These are phyloP conservation scores for Pygocentrus nattereri DNA, from an alignment of 2,797 vertebrate species.

Conservation along the genomic window DNA sequence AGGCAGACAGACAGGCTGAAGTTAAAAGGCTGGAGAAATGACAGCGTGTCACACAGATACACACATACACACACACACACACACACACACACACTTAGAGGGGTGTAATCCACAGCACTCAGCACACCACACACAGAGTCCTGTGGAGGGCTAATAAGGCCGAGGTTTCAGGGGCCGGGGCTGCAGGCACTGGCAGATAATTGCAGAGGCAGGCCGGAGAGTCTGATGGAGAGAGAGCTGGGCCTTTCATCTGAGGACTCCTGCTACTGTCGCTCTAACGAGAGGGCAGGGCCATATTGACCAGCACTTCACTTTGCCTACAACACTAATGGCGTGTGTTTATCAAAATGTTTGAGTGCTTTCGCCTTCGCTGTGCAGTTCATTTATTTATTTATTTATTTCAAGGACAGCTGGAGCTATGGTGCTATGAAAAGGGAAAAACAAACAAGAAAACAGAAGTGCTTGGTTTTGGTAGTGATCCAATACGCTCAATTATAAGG, in stretches of 20 bases:
- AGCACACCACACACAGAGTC: constrained; percentile 34
- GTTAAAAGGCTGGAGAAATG: constrained; percentile 23
- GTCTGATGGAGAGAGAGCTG: constrained; percentile 39
- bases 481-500: not conserved
- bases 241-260: constrained; percentile 56
- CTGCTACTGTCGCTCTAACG: constrained; percentile 46
- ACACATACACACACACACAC: no score
- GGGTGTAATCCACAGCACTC: constrained; percentile 24
- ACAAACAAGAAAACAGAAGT: constrained; percentile 7
- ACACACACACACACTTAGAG: not conserved
- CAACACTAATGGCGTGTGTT: constrained; percentile 56
- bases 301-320: constrained; percentile 56
- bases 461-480: constrained; percentile 16
- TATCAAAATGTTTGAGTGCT: constrained; percentile 55
- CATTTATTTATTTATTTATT: constrained; percentile 6
- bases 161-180: constrained; percentile 29
- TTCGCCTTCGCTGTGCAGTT: constrained; percentile 34
- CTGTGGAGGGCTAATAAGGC: constrained; percentile 47
- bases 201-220: constrained; percentile 48
- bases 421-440: constrained; percentile 7
- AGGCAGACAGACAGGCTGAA: constrained; percentile 3
- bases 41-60: not conserved
- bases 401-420: constrained; percentile 7
- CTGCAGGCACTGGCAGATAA: constrained; percentile 36
- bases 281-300: constrained; percentile 52